Percentiles rank a stretch among this genome's conserved stretches.
Conservation (phyloP, 2,888 invertebrate species). For the Eristalinus aeneus region DNA sequence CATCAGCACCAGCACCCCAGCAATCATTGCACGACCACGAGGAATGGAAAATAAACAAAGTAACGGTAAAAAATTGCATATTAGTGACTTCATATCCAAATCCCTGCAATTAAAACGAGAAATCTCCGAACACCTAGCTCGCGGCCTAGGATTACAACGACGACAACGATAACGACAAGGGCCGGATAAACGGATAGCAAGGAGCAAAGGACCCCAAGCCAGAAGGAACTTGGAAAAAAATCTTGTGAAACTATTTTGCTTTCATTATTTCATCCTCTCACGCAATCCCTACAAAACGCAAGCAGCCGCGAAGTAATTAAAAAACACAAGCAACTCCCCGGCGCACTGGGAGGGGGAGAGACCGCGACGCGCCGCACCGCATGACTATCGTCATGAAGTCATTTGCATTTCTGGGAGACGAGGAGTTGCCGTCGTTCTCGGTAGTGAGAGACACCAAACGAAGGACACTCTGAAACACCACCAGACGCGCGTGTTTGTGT, state of each 20-base stretch:
- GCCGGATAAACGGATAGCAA: not conserved
- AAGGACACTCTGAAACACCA: slow-evolving; percentile 11
- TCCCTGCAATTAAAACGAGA: slow-evolving; percentile 52
- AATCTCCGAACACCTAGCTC: slow-evolving; percentile 19
- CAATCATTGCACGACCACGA: slow-evolving; percentile 7
- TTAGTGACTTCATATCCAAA: slow-evolving; percentile 46
- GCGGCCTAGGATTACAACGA: not conserved
- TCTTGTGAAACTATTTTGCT: slow-evolving; percentile 52
- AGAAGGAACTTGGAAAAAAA: slow-evolving; percentile 11
- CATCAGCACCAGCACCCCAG: not conserved
- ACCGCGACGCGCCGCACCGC: too few relatives aligned
- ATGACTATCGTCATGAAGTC: slow-evolving; percentile 33
- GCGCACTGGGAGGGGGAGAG: not conserved
- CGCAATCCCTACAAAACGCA: slow-evolving; percentile 62
- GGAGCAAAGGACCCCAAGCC: not conserved
- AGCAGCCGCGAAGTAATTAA: slow-evolving; percentile 61
- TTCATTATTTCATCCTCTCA: slow-evolving; percentile 62
- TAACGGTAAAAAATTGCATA: slow-evolving; percentile 50
- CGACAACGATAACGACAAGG: not conserved
- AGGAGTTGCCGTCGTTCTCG: not conserved
- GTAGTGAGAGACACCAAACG: not conserved
- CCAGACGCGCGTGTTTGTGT: not conserved
- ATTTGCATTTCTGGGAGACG: slow-evolving; percentile 57
- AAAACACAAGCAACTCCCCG: slow-evolving; percentile 27
- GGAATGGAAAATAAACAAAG: slow-evolving; percentile 27